Conservation (phyloP, 2,113 vertebrate genomes). For the Psilopogon haemacephalus region DNA sequence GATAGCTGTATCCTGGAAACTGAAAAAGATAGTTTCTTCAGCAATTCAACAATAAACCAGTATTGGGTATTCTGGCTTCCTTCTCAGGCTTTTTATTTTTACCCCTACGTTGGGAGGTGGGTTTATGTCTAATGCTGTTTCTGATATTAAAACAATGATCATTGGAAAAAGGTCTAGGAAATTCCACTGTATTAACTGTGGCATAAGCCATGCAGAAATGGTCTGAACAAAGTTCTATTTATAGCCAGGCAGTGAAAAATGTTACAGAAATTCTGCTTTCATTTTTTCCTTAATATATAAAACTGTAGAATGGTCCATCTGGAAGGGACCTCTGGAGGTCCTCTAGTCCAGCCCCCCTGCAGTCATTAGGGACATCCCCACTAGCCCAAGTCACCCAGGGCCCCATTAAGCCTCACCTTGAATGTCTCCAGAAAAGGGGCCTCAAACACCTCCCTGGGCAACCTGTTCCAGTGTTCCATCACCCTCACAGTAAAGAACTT, state of each 20-base stretch:
- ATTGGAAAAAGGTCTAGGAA: not conserved
- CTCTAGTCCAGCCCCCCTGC: too few species aligned
- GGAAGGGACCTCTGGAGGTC: too few species aligned
- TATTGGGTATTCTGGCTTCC: not conserved
- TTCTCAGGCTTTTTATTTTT: not conserved
- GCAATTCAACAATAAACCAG: not conserved
- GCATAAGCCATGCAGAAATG: not conserved
- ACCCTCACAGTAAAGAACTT: too few species aligned
- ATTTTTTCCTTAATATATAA: not conserved
- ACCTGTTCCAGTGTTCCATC: too few species aligned
- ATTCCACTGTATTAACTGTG: not conserved
- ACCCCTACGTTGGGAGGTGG: too few species aligned
- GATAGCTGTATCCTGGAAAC: constrained; percentile 7
- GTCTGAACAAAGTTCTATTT: not conserved
- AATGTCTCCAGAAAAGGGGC: too few species aligned
- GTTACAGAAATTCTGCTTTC: not conserved
- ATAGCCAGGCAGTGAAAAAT: not conserved
- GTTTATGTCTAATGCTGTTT: not conserved
- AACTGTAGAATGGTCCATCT: too few species aligned
- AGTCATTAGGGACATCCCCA: too few species aligned
- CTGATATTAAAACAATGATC: not conserved
- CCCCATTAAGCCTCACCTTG: too few species aligned
- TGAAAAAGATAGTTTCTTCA: not conserved
- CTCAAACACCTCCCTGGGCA: too few species aligned
- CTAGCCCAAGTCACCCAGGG: too few species aligned